Conservation (phyloP, 2,888 invertebrate genomes). For the Oscheius myriophilus region DNA sequence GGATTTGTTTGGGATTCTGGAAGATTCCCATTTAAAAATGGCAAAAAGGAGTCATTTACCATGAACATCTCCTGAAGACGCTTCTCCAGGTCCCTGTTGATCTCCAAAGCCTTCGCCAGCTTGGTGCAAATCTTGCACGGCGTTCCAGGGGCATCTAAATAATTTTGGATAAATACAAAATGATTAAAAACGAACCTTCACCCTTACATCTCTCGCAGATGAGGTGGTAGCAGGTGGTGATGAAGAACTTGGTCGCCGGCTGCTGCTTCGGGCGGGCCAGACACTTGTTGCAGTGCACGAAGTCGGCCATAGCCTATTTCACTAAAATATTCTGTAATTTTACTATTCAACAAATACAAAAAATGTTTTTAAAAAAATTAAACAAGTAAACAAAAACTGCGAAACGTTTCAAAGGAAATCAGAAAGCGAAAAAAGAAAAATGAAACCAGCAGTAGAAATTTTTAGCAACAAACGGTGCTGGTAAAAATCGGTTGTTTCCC, state of each 20-base stretch:
- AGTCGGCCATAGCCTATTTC: slow-evolving; percentile 15
- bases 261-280: slow-evolving; percentile 10
- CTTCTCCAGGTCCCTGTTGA: slow-evolving; percentile 11
- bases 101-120: slow-evolving; percentile 1
- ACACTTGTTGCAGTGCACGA: slow-evolving; percentile 19
- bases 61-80: no score
- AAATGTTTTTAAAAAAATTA: no score
- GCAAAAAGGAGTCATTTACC: no score
- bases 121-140: slow-evolving; percentile 15
- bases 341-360: no score
- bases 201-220: slow-evolving; percentile 15
- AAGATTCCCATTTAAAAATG: slow-evolving; percentile 11
- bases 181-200: background rate
- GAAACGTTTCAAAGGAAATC: no score
- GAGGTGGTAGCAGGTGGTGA: slow-evolving; percentile 20
- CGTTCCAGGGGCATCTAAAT: background rate
- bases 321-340: no score
- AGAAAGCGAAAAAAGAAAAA: no score
- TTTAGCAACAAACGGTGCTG: no score
- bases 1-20: slow-evolving; percentile 13
- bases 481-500: no score
- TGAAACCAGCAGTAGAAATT: no score
- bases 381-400: no score
- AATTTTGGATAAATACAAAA: background rate
- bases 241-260: slow-evolving; percentile 1